Evolutionary conservation across 1,140 invertebrate genomes (phyloP), one percentile per base, ranked within the genome.

Genomic region (Conus ventricosus): DNA sequence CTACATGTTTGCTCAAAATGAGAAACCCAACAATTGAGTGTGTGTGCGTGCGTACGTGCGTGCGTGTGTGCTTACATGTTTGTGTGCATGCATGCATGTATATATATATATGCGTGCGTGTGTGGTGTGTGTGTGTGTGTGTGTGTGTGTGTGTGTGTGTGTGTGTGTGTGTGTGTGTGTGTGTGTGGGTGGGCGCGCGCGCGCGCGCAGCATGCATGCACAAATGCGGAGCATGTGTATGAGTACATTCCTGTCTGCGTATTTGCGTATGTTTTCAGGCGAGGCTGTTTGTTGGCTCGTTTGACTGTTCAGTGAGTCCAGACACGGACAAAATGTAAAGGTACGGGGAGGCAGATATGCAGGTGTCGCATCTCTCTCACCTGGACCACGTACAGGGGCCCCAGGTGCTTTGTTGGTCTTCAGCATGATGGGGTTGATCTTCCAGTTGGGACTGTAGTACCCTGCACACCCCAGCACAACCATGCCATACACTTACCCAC

Each of bases 391-490:
- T 51, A 86, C 88, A 15, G 78, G 87, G 13, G 91, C 91, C 39
- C 91, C 88, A n/a, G 90, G 84, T 17, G 93, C 81, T 80, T 88
- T 91, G 87, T 94, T 91, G 20, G 92, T 93, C 60, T 90, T 88
- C 27, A 89, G 54, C 4, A 78, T 60, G 0, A 80, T 53, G 6
- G 87, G n/a, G 57, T 25, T 84, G 17, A 93, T 85, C 57, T 87
- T 87, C 92, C 92, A 93, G 89, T 93, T 93, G 6, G 91, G 88
- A 51, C 89, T 85, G 63, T 87, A 84, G 83, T 92, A 93, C 0
- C 88, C 92, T 93, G 87, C 17, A 89, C 87, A 15, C 11, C n/a
- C 78, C 57, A 60, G 15, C 4, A 60, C 15, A 15, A 60, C 57
- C 15, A 15, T 60, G 8, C 1, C 13, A 80, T 53, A 80, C 25